These are phyloP conservation scores for Mus spicilegus DNA, from an alignment of 2,113 vertebrate species.

Conservation along the genomic window DNA sequence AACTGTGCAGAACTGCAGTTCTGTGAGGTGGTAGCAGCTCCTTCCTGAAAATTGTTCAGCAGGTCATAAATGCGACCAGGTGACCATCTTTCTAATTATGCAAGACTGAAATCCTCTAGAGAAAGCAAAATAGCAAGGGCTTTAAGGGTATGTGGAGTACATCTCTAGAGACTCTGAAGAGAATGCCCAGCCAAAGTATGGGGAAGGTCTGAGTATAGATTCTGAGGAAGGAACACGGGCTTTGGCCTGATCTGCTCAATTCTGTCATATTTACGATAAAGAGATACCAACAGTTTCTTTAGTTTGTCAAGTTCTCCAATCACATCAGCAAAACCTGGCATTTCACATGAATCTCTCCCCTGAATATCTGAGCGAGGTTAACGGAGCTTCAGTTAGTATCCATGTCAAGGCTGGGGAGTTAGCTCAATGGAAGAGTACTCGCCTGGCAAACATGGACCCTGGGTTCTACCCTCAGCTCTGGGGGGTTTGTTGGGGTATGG, in stretches of 20 bases:
- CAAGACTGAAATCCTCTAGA: not conserved
- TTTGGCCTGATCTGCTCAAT: not conserved
- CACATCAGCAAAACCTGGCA: not conserved
- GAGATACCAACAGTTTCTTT: not conserved
- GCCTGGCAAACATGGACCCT: not conserved
- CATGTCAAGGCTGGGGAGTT: not conserved
- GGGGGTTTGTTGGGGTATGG: too few species aligned
- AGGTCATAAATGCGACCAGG: not conserved
- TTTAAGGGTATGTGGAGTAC: not conserved
- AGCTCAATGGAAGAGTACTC: not conserved
- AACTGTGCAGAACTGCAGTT: not conserved
- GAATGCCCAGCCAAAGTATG: not conserved
- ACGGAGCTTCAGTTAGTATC: conserved; percentile 49
- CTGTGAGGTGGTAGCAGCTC: not conserved
- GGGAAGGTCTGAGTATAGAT: not conserved
- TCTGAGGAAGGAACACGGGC: not conserved
- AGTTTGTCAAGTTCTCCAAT: conserved; percentile 1
- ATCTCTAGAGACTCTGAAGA: not conserved
- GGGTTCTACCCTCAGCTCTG: not conserved
- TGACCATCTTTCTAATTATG: not conserved
- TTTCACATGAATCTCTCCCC: conserved; percentile 25
- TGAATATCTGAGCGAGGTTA: conserved; percentile 44
- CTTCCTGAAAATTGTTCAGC: not conserved
- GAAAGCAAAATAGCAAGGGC: conserved; percentile 9
- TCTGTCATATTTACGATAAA: conserved; percentile 9